Percentiles rank a stretch among this genome's conserved stretches.
Conservation (phyloP, 2,797 vertebrate genomes). For the Eurystomus glaucurus region DNA sequence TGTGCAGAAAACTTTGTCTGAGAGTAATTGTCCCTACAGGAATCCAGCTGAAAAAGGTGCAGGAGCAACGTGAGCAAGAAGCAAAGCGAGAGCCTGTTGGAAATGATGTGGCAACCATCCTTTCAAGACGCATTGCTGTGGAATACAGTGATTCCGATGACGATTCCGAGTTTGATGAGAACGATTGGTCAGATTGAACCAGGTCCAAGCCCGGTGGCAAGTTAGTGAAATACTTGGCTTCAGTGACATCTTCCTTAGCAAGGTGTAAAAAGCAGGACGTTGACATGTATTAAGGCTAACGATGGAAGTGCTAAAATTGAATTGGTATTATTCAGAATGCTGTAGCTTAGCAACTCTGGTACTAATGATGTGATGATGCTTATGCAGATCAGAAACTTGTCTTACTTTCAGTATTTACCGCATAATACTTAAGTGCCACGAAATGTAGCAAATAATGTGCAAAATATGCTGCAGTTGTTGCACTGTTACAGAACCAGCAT, state of each 20-base stretch:
- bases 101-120: conserved; percentile 96
- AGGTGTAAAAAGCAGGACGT: neutral
- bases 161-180: conserved; percentile 95
- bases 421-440: conserved; percentile 84
- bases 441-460: conserved; percentile 75
- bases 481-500: conserved; percentile 76
- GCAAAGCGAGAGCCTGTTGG: conserved; percentile 94
- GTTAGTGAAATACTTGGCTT: neutral
- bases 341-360: conserved; percentile 81
- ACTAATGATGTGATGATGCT: conserved; percentile 76
- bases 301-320: conserved; percentile 17
- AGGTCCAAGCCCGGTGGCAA: neutral
- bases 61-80: conserved; percentile 97
- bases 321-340: conserved; percentile 63
- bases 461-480: conserved; percentile 72
- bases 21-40: conserved; percentile 79
- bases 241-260: neutral
- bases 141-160: conserved; percentile 98
- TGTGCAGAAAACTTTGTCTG: neutral
- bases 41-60: conserved; percentile 97
- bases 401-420: conserved; percentile 82
- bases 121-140: conserved; percentile 95
- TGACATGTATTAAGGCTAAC: neutral
- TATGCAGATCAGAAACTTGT: conserved; percentile 79
- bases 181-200: conserved; percentile 96